phyloP scores from a whole-genome alignment of 2,888 invertebrate species.

The Byasa hedistus region DNA sequence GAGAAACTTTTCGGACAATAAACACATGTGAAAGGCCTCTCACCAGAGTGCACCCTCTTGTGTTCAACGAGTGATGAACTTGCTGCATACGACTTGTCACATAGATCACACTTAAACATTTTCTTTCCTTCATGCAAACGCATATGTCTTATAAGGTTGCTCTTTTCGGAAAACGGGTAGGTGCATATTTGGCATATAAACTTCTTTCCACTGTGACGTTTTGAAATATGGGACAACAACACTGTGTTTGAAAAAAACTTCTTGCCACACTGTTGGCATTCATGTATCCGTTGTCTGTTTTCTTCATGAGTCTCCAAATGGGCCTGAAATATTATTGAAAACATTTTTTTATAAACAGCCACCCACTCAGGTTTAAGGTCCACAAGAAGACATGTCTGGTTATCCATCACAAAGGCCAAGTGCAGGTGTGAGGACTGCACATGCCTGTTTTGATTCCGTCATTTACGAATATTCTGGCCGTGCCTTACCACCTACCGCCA shows the following conservation, averaged over 20 bases:
- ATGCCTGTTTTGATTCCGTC: no score
- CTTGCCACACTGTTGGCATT: constrained; percentile 70
- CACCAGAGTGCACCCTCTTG: constrained; percentile 69
- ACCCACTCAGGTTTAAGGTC: no score
- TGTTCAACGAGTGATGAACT: constrained; percentile 60
- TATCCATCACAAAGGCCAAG: no score
- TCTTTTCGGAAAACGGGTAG: constrained; percentile 65
- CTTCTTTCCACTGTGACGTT: constrained; percentile 57
- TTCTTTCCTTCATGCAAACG: constrained; percentile 66
- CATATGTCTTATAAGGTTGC: constrained; percentile 64
- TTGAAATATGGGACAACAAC: constrained; percentile 53
- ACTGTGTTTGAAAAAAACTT: constrained; percentile 64
- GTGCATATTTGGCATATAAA: constrained; percentile 67
- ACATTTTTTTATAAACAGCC: no score
- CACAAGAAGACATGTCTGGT: no score
- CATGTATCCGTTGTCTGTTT: constrained; percentile 56
- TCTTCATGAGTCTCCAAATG: constrained; percentile 68
- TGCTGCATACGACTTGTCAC: constrained; percentile 59
- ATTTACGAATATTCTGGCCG: no score
- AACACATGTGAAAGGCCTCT: constrained; percentile 58
- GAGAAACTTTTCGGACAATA: constrained; percentile 64
- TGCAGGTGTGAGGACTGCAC: no score
- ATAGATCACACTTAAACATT: constrained; percentile 63
- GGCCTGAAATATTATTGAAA: constrained; percentile 42
- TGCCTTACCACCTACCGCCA: no score